These are phyloP conservation scores for Sympetrum striolatum DNA, from an alignment of 2,888 invertebrate genomes.

Conservation along the genomic window DNA sequence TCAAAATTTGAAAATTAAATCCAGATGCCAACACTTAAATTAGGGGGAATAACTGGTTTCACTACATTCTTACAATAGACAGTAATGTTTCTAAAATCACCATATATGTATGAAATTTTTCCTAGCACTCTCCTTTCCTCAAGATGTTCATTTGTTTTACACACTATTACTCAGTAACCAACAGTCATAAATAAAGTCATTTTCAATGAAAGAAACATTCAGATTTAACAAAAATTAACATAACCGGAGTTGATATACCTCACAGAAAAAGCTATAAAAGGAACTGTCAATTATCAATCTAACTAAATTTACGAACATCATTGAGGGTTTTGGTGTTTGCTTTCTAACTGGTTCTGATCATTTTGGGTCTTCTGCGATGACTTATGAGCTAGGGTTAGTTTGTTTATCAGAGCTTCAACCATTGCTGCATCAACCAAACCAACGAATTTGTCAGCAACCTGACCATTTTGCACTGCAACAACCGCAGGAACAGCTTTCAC, in stretches of 20 bases:
- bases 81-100: background rate
- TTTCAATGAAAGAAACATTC: background rate
- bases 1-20: too few species aligned
- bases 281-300: background rate
- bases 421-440: constrained; percentile 82
- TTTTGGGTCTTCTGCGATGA: background rate
- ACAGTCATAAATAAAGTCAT: background rate
- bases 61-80: background rate
- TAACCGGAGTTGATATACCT: background rate
- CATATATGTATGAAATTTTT: background rate
- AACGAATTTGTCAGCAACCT: constrained; percentile 86
- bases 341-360: background rate
- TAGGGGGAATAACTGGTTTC: background rate
- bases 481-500: constrained; percentile 76
- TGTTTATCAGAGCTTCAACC: constrained; percentile 79
- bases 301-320: background rate
- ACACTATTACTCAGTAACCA: background rate
- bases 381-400: constrained; percentile 56
- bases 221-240: background rate
- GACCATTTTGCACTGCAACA: constrained; percentile 80
- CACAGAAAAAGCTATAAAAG: background rate
- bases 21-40: background rate
- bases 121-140: background rate
- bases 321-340: constrained; percentile 25
- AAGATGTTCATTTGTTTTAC: background rate